Evolutionary conservation across 1,140 invertebrate genomes (phyloP), one percentile per base, ranked within the genome.

Genomic region (Leptinotarsa lineolata): DNA sequence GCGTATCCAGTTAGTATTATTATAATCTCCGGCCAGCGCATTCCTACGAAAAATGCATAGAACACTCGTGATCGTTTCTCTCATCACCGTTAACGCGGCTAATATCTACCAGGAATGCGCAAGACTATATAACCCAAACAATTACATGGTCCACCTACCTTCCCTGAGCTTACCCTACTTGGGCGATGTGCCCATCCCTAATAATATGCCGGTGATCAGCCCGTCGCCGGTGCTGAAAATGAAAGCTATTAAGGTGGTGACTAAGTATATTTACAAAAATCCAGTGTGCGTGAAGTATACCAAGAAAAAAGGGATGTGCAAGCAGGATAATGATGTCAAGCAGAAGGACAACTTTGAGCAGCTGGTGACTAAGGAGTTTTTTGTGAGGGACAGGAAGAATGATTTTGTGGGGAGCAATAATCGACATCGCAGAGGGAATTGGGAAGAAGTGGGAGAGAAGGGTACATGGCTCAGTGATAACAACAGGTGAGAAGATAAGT

Each of bases 251-350:
- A 81, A 74, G 59, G 72, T 82, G 4, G 75, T 80, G 21, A 83
- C 80, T 6, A 80, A 80, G 72, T 83, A 82, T 64, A 76, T 83
- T 1, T 77, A 79, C 58, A 79, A 77, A 58, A 83, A 78, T 54
- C 82, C 82, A 1, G 76, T 83, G 54, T 83, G 82, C 69, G 77
- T 83, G n/a, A 83, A 81, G 72, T 74, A 76, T 30, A 77, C 59
- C 22, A 79, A 78, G 16, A 81, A 80, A 60, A 81, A 82, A 64
- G 64, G 72, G 39, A 60, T 72, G 16, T 83, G 81, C 59, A 72
- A 77, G 30, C 16, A 69, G 24, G 60, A 71, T 15, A 70, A 75
- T 24, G 44, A 60, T 45, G 59, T 70, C 21, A 74, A 77, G 64
- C 73, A 64, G 39, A 66, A 70, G 45, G 72, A 70, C 21, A 72